Evolutionary conservation across 2,888 invertebrate genomes (phyloP).

Genomic region (Chymomyza caudatula): DNA sequence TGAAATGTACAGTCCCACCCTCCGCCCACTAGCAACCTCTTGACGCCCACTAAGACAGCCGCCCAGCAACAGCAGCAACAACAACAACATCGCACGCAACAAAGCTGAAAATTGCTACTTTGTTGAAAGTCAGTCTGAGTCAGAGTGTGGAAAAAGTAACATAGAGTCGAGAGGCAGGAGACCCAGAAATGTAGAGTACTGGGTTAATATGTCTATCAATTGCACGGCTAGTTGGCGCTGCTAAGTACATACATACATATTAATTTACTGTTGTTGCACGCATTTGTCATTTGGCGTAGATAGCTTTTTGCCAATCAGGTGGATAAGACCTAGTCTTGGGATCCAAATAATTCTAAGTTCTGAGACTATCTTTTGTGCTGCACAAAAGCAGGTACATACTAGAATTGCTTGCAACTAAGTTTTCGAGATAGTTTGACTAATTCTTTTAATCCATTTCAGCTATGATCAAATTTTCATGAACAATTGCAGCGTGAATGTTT

Average conservation of each 20-base stretch:
- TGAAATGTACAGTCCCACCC: neutral
- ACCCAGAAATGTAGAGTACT: conserved; percentile 61
- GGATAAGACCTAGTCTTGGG: no score
- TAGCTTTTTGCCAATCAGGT: no score
- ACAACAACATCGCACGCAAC: conserved; percentile 53
- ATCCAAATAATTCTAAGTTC: no score
- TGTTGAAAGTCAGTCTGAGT: conserved; percentile 27
- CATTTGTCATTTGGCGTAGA: neutral
- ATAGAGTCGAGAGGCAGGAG: neutral
- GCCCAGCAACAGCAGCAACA: neutral
- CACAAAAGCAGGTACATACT: no score
- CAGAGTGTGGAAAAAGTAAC: neutral
- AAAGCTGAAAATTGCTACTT: conserved; percentile 69
- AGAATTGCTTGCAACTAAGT: no score
- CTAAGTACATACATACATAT: conserved; percentile 30
- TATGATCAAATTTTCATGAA: no score
- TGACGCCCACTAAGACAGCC: no score
- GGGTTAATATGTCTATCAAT: conserved; percentile 70
- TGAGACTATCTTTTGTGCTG: no score
- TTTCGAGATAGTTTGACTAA: no score
- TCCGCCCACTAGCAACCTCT: neutral
- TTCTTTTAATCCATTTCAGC: no score
- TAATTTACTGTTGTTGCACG: neutral
- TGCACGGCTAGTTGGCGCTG: conserved; percentile 62
- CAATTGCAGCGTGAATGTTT: no score